Base-by-base conservation (phyloP, 2,113 vertebrate genomes). In the Thamnaconus septentrionalis region DNA sequence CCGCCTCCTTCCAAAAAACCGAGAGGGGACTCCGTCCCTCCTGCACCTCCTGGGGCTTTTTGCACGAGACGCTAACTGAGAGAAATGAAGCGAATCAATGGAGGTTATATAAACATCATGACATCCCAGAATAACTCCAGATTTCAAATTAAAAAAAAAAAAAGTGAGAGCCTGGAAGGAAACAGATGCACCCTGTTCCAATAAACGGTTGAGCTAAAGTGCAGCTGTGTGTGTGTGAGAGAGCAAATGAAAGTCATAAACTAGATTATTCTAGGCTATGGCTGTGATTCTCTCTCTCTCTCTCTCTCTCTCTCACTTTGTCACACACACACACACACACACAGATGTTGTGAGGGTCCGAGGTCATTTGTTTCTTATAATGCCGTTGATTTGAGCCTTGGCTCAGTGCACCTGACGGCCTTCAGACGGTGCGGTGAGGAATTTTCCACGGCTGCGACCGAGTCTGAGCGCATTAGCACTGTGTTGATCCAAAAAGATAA, bases 91-190 rank as follows among this genome's bases (percentile, higher is more conserved):
- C 45, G 41, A 57, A 62, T 31, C 18, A 71, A 61, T 59, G 45
- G 56, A 63, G 42, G 62, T 85, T 84, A 82, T 45, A 70, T 76
- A 84, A 83, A 74, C 70, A 61, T 59, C 3, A 48, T 54, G 43
- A 44, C 43, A 56, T 56, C 68, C 47, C 44, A 62, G 31, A 61
- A 31, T 54, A 31, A 31, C 18, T 31, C 18, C 18, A 31, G 18
- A 31, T 31, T 31, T 31, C 18, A 31, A 31, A 31, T 31, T 31
- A 53, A 50, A 7, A 10, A 12, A 4, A 12, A 4, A 31, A 1
- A 31, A 31, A 31, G 18, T 31, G 18, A 31, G 18, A 31, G 18
- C 18, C 18, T 2, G 18, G 18, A 31, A 31, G 18, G 18, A 31
- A 31, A 31, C 18, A 31, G 18, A 31, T 31, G 18, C 18, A 31